A percentile compares a stretch with the other conserved stretches of the same genome.
Conservation (phyloP, 2,888 invertebrate species). For the Microchrysa polita region DNA sequence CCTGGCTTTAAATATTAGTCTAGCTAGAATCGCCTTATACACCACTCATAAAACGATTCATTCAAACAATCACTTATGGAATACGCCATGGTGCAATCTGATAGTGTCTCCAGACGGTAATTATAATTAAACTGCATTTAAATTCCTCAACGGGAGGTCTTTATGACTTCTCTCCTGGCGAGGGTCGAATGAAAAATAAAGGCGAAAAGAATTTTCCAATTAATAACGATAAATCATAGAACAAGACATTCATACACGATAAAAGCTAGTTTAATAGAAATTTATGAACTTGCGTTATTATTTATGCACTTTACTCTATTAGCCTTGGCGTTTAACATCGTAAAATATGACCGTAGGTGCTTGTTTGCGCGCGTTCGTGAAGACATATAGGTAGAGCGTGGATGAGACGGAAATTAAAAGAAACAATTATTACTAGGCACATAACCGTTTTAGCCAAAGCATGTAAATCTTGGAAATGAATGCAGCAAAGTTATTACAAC, state of each 20-base stretch:
- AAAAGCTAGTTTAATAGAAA: conserved; percentile 45
- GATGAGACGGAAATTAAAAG: too few species aligned
- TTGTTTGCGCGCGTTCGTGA: too few species aligned
- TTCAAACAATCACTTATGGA: too few species aligned
- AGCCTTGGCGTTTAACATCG: background rate
- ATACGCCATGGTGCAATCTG: conserved; percentile 22
- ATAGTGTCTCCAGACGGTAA: conserved; percentile 29
- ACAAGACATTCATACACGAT: conserved; percentile 43
- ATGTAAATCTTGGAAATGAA: too few species aligned
- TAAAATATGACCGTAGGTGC: background rate
- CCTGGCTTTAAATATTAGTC: too few species aligned
- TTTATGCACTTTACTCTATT: background rate
- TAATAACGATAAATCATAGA: conserved; percentile 45
- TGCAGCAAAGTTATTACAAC: too few species aligned
- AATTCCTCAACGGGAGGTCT: conserved; percentile 35
- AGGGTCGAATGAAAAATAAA: too few species aligned
- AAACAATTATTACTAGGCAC: too few species aligned
- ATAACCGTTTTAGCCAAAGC: too few species aligned
- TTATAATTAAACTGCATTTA: conserved; percentile 37
- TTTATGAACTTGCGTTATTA: conserved; percentile 38
- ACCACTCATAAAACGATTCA: too few species aligned
- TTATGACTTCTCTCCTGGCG: conserved; percentile 13
- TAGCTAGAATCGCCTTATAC: too few species aligned
- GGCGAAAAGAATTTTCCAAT: conserved; percentile 10
- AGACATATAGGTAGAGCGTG: too few species aligned